phyloP scores from a whole-genome alignment of 2,888 invertebrate species.

The Allygus modestus region DNA sequence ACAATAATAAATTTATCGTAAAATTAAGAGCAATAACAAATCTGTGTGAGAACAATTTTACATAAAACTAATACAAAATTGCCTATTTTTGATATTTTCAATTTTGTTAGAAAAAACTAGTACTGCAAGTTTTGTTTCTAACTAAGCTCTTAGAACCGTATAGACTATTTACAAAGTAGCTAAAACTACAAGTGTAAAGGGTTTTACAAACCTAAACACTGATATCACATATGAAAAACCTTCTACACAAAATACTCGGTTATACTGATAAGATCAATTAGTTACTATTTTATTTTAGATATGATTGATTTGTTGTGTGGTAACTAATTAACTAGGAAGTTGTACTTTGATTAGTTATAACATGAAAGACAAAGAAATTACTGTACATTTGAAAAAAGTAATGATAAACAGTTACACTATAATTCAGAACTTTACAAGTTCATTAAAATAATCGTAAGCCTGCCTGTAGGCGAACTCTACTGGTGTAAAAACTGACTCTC shows the following conservation, averaged over 20 bases:
- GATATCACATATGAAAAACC: conserved; percentile 9
- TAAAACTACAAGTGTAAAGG: neutral
- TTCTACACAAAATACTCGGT: neutral
- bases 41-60: too few relatives aligned
- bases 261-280: conserved; percentile 1
- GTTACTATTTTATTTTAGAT: neutral
- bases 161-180: neutral
- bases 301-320: neutral
- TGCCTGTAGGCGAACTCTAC: neutral
- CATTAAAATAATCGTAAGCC: neutral
- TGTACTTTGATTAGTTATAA: conserved; percentile 8
- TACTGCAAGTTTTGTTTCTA: too few relatives aligned
- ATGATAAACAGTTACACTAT: neutral
- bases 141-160: neutral
- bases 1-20: too few relatives aligned
- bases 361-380: neutral
- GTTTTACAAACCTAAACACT: conserved; percentile 16
- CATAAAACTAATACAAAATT: too few relatives aligned
- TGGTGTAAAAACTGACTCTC: conserved; percentile 15
- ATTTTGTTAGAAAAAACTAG: too few relatives aligned
- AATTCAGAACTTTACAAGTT: neutral
- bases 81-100: too few relatives aligned
- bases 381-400: neutral
- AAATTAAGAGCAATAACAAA: too few relatives aligned
- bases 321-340: conserved; percentile 14